These are phyloP conservation scores for Plagodis dolabraria DNA, from an alignment of 2,888 invertebrate species.

Conservation along the genomic window DNA sequence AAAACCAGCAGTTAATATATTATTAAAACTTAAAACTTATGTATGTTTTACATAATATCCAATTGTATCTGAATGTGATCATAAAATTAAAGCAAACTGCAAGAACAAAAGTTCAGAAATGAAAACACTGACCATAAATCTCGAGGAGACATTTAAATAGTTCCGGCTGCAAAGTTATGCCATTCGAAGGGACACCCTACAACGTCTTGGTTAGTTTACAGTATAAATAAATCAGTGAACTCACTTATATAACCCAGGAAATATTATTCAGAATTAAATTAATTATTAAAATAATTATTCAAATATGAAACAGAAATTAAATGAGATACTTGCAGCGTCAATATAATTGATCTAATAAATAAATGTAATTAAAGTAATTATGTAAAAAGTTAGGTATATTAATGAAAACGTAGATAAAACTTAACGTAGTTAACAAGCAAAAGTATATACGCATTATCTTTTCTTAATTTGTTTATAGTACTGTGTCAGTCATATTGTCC, in stretches of 20 bases:
- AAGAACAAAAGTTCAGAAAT: constrained; percentile 30
- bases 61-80: constrained; percentile 9
- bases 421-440: no score
- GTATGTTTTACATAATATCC: neutral
- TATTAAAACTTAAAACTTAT: neutral
- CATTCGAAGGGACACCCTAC: constrained; percentile 52
- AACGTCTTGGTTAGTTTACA: constrained; percentile 61
- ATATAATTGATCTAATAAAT: no score
- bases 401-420: no score
- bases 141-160: constrained; percentile 38
- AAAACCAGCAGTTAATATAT: no score
- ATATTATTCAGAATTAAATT: no score
- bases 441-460: no score
- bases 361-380: no score
- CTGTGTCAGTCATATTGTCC: no score
- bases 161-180: constrained; percentile 38
- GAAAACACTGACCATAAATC: constrained; percentile 41
- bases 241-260: neutral
- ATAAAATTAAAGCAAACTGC: constrained; percentile 15
- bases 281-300: no score
- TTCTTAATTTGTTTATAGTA: no score
- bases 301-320: neutral
- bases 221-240: constrained; percentile 5
- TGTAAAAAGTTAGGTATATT: no score
- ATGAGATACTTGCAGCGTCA: neutral